Conservation (phyloP, 64 coral and sea anemone species). For the Stichodactyla helianthus region DNA sequence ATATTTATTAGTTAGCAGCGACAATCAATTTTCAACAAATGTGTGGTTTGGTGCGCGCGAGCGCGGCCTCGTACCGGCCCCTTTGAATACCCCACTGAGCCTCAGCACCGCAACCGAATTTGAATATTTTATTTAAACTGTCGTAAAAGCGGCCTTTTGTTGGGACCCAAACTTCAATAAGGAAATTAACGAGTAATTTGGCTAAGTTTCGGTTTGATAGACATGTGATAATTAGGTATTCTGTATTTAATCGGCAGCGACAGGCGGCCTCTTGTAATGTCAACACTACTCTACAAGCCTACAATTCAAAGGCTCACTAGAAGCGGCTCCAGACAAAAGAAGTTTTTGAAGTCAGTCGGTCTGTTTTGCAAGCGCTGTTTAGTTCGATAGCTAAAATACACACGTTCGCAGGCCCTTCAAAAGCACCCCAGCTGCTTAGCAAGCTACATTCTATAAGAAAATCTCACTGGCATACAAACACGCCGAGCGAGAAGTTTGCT, state of each 20-base stretch:
- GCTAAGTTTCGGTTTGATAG: slow-evolving; percentile 99
- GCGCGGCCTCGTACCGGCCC: slow-evolving; percentile 16
- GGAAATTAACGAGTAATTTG: slow-evolving; percentile 99
- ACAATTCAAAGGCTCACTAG: slow-evolving; percentile 52
- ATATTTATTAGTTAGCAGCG: slow-evolving; percentile 41
- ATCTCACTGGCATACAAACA: background rate
- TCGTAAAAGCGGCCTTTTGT: slow-evolving; percentile 94
- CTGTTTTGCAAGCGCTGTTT: slow-evolving; percentile 71
- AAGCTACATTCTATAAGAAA: slow-evolving; percentile 36
- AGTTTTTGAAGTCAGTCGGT: slow-evolving; percentile 85
- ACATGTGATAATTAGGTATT: slow-evolving; percentile 99
- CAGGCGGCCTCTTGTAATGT: slow-evolving; percentile 85
- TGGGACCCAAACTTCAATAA: slow-evolving; percentile 98
- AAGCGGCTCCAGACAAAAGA: slow-evolving; percentile 77
- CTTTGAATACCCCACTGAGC: slow-evolving; percentile 30
- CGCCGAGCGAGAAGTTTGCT: background rate
- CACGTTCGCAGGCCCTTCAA: slow-evolving; percentile 72
- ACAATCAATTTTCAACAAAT: slow-evolving; percentile 25
- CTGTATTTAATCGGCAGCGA: slow-evolving; percentile 97
- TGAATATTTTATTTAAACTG: slow-evolving; percentile 99
- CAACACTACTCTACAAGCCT: slow-evolving; percentile 62
- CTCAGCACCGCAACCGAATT: slow-evolving; percentile 52
- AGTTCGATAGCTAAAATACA: slow-evolving; percentile 91
- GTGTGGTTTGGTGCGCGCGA: slow-evolving; percentile 37
- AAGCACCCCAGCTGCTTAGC: slow-evolving; percentile 65